Base-by-base conservation (phyloP, 2,888 invertebrate genomes). In the Hybos culiciformis region DNA sequence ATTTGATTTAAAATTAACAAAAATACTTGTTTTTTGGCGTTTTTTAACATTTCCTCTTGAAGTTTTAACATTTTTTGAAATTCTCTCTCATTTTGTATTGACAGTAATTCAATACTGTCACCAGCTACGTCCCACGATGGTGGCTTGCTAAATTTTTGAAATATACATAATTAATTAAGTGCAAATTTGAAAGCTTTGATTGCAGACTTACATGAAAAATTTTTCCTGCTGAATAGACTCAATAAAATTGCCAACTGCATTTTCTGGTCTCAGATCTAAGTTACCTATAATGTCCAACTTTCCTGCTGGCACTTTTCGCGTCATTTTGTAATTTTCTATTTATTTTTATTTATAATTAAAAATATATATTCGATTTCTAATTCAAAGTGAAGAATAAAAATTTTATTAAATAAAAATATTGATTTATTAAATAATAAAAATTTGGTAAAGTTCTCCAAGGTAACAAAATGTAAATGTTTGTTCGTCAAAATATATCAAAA, bases 111-210 rank as follows among this genome's bases (percentile, higher is more conserved):
- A 21, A 66, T 53, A 3, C 60, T 59, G 40, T 63, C 62, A 1
- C 61, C 60, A 1, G 62, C 54, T 3, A 59, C 57, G 44, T 66
- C 66, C 65, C 63, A 65, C 37, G 60, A 60, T 3, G 65, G 64
- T 1, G 62, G 57, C 32, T 64, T 66, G 1, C 66, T 66, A 31
- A 1, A 41, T 32, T 24, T 19, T 8, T 9, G 11, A 19, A 29
- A 15, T 3, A 8, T 8, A 17, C 23, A 26, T 14, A 4, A 11
- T 1, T 7, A 12, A 15, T 26, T 17, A 26, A 14, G 36, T 15
- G 21, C 9, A 32, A 17, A 15, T 32, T 8, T 8, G 7, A 8
- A 11, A 24, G 11, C 11, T 24, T 6, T 11, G 24, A 8, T 24
- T 15, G 15, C 23, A 12, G 19, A 43, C 56, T 56, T 56, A 66